Percentiles rank a stretch among this genome's conserved stretches.
Evolutionary conservation across 2,797 vertebrate genomes (phyloP).

Genomic region (Squalus acanthias): DNA sequence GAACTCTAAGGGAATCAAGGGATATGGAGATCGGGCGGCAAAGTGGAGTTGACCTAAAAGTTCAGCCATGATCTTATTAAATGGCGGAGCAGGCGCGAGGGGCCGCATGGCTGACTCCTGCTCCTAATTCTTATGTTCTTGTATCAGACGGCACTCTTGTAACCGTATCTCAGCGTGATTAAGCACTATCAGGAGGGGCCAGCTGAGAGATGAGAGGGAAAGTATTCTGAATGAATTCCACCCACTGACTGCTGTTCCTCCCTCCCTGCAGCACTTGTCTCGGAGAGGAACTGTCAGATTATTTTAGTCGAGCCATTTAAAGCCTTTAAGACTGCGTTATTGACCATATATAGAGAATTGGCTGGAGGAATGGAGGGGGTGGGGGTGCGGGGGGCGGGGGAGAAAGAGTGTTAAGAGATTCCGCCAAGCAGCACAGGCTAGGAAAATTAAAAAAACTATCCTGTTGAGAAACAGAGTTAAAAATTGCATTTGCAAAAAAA

Average conservation of each 20-base stretch:
- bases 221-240: not conserved
- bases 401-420: not conserved
- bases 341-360: not conserved
- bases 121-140: too few species aligned
- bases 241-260: not conserved
- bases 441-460: not conserved
- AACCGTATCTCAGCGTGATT: not conserved
- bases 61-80: too few species aligned
- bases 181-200: not conserved
- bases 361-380: not conserved
- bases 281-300: not conserved
- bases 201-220: not conserved
- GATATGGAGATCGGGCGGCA: too few species aligned
- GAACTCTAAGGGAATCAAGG: too few species aligned
- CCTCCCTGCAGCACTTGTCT: not conserved
- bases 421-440: not conserved
- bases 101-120: too few species aligned
- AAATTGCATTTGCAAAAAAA: too few species aligned
- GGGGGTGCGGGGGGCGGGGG: too few species aligned
- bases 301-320: not conserved
- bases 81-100: too few species aligned
- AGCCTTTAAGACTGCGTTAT: not conserved
- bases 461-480: not conserved
- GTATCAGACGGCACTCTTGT: not conserved
- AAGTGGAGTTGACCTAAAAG: too few species aligned